Base-by-base conservation (phyloP, 2,797 vertebrate species). In the Cirrhinus mrigala region DNA sequence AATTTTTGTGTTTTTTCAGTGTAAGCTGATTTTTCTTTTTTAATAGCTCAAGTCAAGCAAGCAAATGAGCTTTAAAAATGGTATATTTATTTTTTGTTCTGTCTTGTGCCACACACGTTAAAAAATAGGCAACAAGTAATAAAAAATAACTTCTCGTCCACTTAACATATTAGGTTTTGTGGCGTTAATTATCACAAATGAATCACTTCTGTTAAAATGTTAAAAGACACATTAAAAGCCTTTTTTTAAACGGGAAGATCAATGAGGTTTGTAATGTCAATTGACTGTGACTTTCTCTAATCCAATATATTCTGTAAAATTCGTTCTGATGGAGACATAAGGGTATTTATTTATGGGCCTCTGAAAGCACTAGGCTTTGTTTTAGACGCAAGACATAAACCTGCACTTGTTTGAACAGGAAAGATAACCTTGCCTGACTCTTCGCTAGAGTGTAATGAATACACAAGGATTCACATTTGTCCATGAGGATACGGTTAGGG, bases 11-110 rank as follows among this genome's bases (percentile, higher is more conserved):
- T 79, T 91, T 90, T 92, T 89, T 83, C 60, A 82, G 89, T 86
- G 88, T 93, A 90, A 90, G 84, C 86, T 44, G 81, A 90, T 93
- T 91, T 89, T 66, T n/a, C 52, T 80, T 83, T 88, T 88, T 85
- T 78, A 14, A 91, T 88, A 86, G 68, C 81, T 24, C n/a, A 92
- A 92, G 88, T 91, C 87, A 91, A 90, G 87, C 60, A 90, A 85
- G 64, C 87, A 88, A 85, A 92, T 83, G 83, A 91, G 89, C 90
- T 89, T 84, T 71, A 86, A 86, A 86, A 85, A 92, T 86, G 7
- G 16, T 88, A 87, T 90, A 84, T 73, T 56, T 54, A 54, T 18
- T 54, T 15, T 91, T 90, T 92, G 90, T 86, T 40, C 22, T 20
- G 10, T n/a, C 16, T 79, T 66, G 60, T 6, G 3, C 14, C 20